Evolutionary conservation across 2,113 vertebrate species (phyloP), one percentile per base, ranked within the genome.

Genomic region (Elanoides forficatus): DNA sequence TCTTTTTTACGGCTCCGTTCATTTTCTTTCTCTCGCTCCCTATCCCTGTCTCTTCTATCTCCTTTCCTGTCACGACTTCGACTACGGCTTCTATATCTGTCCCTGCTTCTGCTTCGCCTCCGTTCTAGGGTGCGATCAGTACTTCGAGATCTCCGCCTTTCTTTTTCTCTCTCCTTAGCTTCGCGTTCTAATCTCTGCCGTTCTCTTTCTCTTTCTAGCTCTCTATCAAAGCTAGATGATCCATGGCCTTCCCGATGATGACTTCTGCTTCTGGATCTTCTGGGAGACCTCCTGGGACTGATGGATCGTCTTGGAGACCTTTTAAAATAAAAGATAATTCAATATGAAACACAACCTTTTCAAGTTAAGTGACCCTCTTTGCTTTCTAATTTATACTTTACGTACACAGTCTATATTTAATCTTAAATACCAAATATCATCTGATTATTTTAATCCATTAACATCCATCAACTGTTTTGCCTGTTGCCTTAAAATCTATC

Each of bases 201-300:
- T 94, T 99, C 99, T 27, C 99, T 98, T 90, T 99, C 99, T 96
- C 99, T 98, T 95, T 99, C 99, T 93, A 99, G 98, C 91, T 99
- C 99, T 80, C 98, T 98, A 71, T 99, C 99, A 67, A 99, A 99
- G 96, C 99, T 99, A 93, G 99, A 99, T 68, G 98, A 98, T 29
- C 99, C 99, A 2, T 98, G 99, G 43, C 98, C 98, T 32, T 99
- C 99, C 65, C 97, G 98, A 96, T 99, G 99, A 97, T 98, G 99
- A 98, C 99, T 99, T 96, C 98, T 98, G 97, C 99, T 99, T 96
- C 99, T 98, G 17, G 99, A 99, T 90, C 99, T 98, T 95, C 99
- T 99, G 36, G 99, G 99, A 36, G 99, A 99, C 72, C 98, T 98
- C 70, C 98, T 97, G 72, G 99, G 99, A 97, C 98, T 99, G 8